Evolutionary conservation across 2,888 invertebrate genomes (phyloP), one percentile per base, ranked within the genome.

Genomic region (Nesidiocoris tenuis): DNA sequence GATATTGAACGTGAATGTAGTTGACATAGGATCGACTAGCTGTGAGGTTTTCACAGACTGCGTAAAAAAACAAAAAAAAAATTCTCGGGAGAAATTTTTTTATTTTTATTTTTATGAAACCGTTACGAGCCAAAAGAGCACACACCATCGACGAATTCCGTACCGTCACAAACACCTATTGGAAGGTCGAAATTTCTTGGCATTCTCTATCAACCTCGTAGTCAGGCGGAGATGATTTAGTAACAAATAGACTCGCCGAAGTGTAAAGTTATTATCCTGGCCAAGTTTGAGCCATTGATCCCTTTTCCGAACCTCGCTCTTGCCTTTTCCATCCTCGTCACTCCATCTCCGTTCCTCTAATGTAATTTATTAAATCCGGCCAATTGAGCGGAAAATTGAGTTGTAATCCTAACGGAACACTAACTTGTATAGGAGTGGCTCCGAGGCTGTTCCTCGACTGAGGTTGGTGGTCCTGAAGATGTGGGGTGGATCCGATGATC

Each of bases 311-410:
- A 7, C 39, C 39, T 7, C 39, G 39, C 39, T 12, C 39, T 12
- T 7, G 39, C 39, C 39, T 39, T 39, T 39, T 12, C 12, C 39
- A 12, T 7, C 39, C 12, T 12, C 67, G 55, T 3, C 39, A 18
- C 25, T 65, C 67, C 55, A 9, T 19, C 18, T 25, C 64, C 5
- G 1, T 22, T 1, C 63, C 16, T 19, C 25, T 59, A 66, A 0
- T 68, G 74, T 61, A 78, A 71, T 57, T 74, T 76, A 19, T 77
- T 76, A 66, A 76, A 71, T 67, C 75, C 56, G 55, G 72, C 65
- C 61, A 72, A 77, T 19, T 77, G 76, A 57, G 76, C 68, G n/a
- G 76, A 76, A 66, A 59, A 75, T 66, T 71, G 76, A 21, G 76
- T 71, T 72, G 77, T 76, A 72, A 67, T 67, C 67, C 67, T 67